Base-by-base conservation (phyloP, 1,140 invertebrate genomes). In the Caenorhabditis remanei region DNA sequence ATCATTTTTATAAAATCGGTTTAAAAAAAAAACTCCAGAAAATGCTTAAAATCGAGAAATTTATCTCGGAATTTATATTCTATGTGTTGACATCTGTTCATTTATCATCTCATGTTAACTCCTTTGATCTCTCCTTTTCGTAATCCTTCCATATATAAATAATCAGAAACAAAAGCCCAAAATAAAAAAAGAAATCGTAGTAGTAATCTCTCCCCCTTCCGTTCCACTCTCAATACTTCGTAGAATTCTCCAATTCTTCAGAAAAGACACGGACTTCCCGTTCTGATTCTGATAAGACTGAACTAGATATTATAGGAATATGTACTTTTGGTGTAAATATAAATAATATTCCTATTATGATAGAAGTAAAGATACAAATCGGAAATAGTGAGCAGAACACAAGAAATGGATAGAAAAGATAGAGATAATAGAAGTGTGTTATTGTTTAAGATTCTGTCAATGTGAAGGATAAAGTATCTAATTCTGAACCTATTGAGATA, bases 221-320 rank as follows among this genome's bases (percentile, higher is more conserved):
- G 32, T 32, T 32, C 32, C 32, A n/a, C 32, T 2, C 71, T 6
- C 16, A 32, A 4, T 50, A 79, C 5, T 79, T 50, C 71, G 21
- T 24, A 79, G 71, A 79, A 50, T 50, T 7, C 11, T 79, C 21
- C 53, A n/a, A 24, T 79, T 79, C 43, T 50, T n/a, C 11, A 24
- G 46, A 79, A 50, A 11, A n/a, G 41, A 2, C 32, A 32, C 5
- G 1, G 5, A 13, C 13, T 41, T 50, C 71, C 21, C 7, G 19
- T 79, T 32, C 53, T 43, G 4, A 53, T 79, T 50, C 71, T 50
- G 24, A 79, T 48, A 53, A 53, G 16, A 19, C 8, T 50, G 71
- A 53, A 79, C 71, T 79, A 79, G 13, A 79, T 11, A 50, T 79
- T 32, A 79, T 79, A 3, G n/a, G 71, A 79, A 50, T n/a, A 8